Base-by-base conservation (phyloP, 1,140 invertebrate genomes). In the Catajapyx aquilonaris region DNA sequence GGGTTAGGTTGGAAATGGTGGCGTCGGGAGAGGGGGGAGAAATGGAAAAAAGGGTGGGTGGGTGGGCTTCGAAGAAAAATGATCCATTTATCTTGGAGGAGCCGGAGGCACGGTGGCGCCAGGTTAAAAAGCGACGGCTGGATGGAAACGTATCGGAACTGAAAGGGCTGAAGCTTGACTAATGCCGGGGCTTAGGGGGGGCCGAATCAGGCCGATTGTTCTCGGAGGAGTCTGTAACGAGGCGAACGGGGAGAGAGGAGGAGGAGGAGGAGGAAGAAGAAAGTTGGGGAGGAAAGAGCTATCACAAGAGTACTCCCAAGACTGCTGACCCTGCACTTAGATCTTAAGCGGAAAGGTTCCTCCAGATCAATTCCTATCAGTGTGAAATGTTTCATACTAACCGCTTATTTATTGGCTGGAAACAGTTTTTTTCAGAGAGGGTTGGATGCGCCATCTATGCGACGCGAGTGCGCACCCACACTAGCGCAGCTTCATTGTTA, bases 41-140 rank as follows among this genome's bases (percentile, higher is more conserved):
- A 35, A 31, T 20, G 20, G 28, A 35, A 36, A 31, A 40, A 32
- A 35, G 20, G 33, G 37, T 18, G 35, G 31, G 23, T 36, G 18
- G 30, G 37, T 33, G 7, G 34, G n/a, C n/a, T n/a, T n/a, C n/a
- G 37, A 33, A 36, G 35, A 42, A 31, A 31, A 40, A 20, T 33
- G 40, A n/a, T 20, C 21, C 32, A 34, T 35, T 34, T 20, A 18
- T 32, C 42, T 44, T 28, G 23, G 23, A 13, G 13, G 23, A 28
- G 13, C 7, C 23, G 23, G 23, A 7, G 7, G 7, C 23, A 7
- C 13, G 7, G 23, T 28, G 23, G 23, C 23, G 23, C 23, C 23
- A 28, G 23, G 23, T 28, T 28, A 28, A 28, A 28, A 28, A 28
- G 23, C 23, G 23, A 28, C 23, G 23, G 7, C 13, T 13, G 7